These are phyloP conservation scores for Halcyon senegalensis DNA, from an alignment of 2,113 vertebrate genomes.

Conservation along the genomic window DNA sequence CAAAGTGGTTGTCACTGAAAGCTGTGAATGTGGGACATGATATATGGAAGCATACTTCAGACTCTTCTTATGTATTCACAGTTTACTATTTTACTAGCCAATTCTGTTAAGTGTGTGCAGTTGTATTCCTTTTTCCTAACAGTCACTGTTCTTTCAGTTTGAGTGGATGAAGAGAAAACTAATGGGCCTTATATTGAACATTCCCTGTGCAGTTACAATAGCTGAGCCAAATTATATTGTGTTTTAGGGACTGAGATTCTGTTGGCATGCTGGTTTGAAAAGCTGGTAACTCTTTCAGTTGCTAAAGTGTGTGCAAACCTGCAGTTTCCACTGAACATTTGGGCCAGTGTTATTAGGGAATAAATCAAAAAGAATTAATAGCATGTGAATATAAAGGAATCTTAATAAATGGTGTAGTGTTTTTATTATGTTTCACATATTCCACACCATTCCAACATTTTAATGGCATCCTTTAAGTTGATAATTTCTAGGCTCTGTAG, in stretches of 20 bases:
- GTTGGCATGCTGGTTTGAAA: conserved; percentile 25
- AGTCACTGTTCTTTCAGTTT: background rate
- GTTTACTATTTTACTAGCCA: background rate
- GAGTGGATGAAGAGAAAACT: background rate
- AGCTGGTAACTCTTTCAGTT: background rate
- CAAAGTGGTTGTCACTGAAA: background rate
- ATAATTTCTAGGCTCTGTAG: background rate
- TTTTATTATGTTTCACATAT: background rate
- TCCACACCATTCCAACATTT: background rate
- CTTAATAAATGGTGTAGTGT: background rate
- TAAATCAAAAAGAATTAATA: background rate
- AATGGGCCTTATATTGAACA: background rate
- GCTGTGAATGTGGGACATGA: background rate
- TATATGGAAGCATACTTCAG: background rate
- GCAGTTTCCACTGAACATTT: background rate
- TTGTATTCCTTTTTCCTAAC: background rate
- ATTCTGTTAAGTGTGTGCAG: background rate
- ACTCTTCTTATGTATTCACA: background rate
- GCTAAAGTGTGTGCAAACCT: background rate
- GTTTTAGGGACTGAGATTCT: conserved; percentile 26
- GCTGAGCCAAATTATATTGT: background rate
- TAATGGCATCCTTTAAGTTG: background rate
- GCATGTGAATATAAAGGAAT: background rate
- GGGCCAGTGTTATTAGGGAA: background rate
- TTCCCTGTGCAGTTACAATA: background rate